A percentile compares a stretch with the other conserved stretches of the same genome.
Conservation (phyloP, 2,888 invertebrate genomes). For the Mesorhabditis sp. region DNA sequence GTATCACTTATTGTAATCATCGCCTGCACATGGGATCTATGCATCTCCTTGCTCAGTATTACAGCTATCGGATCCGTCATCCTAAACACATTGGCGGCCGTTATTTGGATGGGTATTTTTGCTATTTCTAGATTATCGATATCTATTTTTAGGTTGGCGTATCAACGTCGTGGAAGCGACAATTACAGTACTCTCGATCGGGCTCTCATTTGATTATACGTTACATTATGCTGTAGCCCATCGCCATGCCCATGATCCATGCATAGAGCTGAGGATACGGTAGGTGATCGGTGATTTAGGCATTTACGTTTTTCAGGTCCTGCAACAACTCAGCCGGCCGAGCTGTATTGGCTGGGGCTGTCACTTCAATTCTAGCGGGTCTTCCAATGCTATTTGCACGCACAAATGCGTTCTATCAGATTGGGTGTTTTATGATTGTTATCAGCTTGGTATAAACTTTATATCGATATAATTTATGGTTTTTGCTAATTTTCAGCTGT, state of each 20-base stretch:
- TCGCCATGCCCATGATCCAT: not conserved
- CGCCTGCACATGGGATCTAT: no score
- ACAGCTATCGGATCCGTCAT: no score
- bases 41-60: no score
- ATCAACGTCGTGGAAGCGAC: conserved; percentile 56
- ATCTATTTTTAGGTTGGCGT: conserved; percentile 43
- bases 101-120: no score
- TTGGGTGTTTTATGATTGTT: not conserved
- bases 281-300: not conserved
- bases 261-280: not conserved
- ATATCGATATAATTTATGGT: no score
- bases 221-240: conserved; percentile 41
- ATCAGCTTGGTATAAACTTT: no score
- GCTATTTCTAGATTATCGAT: no score
- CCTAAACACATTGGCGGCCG: no score
- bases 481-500: no score
- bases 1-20: no score
- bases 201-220: conserved; percentile 54
- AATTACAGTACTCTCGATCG: conserved; percentile 52
- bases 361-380: conserved; percentile 27
- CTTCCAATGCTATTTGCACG: conserved; percentile 24
- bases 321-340: conserved; percentile 27
- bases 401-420: conserved; percentile 31
- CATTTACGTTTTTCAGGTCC: conserved; percentile 9
- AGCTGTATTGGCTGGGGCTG: conserved; percentile 24